Evolutionary conservation across 1,140 invertebrate genomes (phyloP).

Genomic region (Habropoda laboriosa): DNA sequence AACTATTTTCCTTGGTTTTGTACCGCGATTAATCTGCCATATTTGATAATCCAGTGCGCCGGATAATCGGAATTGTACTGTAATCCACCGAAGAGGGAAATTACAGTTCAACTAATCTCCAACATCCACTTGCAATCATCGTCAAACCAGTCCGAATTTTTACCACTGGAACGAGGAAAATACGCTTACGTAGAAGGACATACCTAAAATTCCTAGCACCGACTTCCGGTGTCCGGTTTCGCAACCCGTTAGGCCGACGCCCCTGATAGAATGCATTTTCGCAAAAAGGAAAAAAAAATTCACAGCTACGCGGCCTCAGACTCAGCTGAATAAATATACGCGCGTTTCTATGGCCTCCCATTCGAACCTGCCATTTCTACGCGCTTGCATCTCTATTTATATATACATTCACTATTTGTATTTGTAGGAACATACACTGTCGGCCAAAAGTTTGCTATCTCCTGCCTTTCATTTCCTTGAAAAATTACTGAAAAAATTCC

Average conservation of each 20-base stretch:
- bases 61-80: too few species aligned
- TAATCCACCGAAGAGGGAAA: not conserved
- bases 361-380: too few species aligned
- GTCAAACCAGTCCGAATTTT: not conserved
- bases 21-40: too few species aligned
- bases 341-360: not conserved
- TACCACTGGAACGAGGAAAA: not conserved
- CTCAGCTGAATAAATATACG: constrained; percentile 12
- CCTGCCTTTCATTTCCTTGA: too few species aligned
- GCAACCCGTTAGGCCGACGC: not conserved
- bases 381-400: not conserved
- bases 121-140: not conserved
- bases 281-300: not conserved
- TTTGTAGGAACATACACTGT: too few species aligned
- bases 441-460: too few species aligned
- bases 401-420: too few species aligned
- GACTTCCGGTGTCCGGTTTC: constrained; percentile 26
- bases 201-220: not conserved
- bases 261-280: constrained; percentile 4
- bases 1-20: too few species aligned
- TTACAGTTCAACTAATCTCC: not conserved
- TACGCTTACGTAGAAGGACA: not conserved
- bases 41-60: not conserved
- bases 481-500: too few species aligned
- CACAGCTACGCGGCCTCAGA: not conserved